Evolutionary conservation across 92 coral and sea anemone genomes (phyloP), one percentile per base, ranked within the genome.

Genomic region (Nematostella vectensis): DNA sequence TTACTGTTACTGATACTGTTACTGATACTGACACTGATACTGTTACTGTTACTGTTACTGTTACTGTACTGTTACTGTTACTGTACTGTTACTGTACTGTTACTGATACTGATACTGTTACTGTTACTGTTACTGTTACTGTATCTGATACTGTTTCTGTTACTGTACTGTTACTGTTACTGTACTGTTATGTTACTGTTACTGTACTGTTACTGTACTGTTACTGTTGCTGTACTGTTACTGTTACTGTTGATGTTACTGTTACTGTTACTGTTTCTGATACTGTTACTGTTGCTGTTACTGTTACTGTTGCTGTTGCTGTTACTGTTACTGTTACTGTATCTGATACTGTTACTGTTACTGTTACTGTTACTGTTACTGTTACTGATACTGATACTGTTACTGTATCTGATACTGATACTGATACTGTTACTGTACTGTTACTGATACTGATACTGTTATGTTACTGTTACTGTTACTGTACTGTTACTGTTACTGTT

Each of bases 161-260:
- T 33, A 6, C 40, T 33, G 6, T 33, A 15, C 8, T 33, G 15
- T 15, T 33, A 15, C 6, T 33, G 40, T 15, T 33, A 15, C 15
- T 33, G 40, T 33, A 15, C 40, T 33, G 40, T 33, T 6, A 15
- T 33, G 40, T 33, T 33, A 15, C 15, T 33, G 40, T 33, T 33
- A 33, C 40, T 33, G 40, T 15, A 15, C 15, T 33, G 56, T 17
- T 10, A 4, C 4, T 26, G 38, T 20, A 33, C 15, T 24, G 3
- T 52, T 19, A 11, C n/a, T 20, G 58, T 52, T 57, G 58, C 18
- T 26, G 57, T 12, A 47, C 59, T 29, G 36, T 9, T 10, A 6
- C 44, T 54, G 16, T 11, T 33, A 15, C 15, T 33, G 15, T 15
- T 33, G 40, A 6, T 33, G 15, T 33, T 33, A 15, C 15, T 33